Evolutionary conservation across 2,888 invertebrate genomes (phyloP), one percentile per base, ranked within the genome.

Genomic region (Drosophila formosana): DNA sequence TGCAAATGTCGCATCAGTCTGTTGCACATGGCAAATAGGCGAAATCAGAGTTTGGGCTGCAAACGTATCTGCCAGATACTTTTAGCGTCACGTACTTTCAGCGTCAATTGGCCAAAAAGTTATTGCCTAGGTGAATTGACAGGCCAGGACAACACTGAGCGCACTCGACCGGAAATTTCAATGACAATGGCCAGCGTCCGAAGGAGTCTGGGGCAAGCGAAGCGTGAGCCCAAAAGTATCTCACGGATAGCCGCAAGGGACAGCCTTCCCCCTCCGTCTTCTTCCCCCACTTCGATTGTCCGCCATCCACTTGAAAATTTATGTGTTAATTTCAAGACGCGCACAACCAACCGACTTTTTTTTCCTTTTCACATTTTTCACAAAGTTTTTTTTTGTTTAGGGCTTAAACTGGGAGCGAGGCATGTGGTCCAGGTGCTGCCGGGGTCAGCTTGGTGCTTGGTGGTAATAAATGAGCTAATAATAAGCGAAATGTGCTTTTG

Each of bases 311-410:
- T 83, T 84, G 74, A 91, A 91, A 91, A 91, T 91, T 92, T 91
- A 91, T 91, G 91, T 92, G 91, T 91, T 91, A 91, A 91, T 91
- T 92, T 91, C 80, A 87, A 90, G 90, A 86, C 78, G 80, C 82
- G 65, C 70, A 49, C 66, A 49, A 72, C 57, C 55, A 55, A 65
- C 46, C 52, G 67, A 78, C 63, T 75, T 81, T 71, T 65, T 65
- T 76, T 66, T 71, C 66, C 66, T 63, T 46, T 34, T 72, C 65
- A 55, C 60, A 78, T 84, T 85, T 84, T 85, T 85, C 64, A 79
- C 50, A 87, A 85, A 75, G 53, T 70, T 79, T 76, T 64, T 72
- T 73, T 66, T 56, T 56, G 9, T 65, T 66, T 28, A 25, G 60
- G 64, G 49, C 32, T 61, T 32, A 37, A 37, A 37, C n/a, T 9